Evolutionary conservation across 2,113 vertebrate species (phyloP).

Genomic region (Pelodiscus sinensis): DNA sequence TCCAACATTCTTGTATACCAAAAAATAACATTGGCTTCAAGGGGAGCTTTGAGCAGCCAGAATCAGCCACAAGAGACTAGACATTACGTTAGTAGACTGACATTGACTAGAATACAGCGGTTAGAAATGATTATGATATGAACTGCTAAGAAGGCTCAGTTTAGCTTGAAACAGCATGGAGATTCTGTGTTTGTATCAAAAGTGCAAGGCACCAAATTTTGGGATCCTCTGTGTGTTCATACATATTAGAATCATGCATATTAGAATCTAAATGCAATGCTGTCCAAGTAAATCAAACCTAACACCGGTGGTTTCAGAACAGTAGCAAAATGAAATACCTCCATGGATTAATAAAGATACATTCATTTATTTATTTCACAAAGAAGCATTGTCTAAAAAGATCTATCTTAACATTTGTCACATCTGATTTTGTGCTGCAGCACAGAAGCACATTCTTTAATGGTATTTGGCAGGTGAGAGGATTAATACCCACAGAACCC

Average conservation of each 20-base stretch:
- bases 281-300: constrained; percentile 52
- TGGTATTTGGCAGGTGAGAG: rapidly evolving
- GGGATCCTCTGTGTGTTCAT: not conserved
- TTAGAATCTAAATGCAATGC: constrained; percentile 29
- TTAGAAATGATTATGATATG: not conserved
- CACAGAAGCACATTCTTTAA: not conserved
- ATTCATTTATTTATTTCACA: not conserved
- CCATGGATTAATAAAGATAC: not conserved
- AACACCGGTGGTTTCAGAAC: constrained; percentile 30
- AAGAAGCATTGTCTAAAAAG: constrained; percentile 25
- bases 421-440: not conserved
- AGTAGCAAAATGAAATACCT: constrained; percentile 38
- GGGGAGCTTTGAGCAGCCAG: not conserved
- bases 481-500: not conserved
- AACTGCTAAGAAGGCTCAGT: constrained; percentile 27
- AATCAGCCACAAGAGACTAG: not conserved
- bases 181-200: not conserved
- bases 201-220: not conserved
- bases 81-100: not conserved
- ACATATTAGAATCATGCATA: not conserved
- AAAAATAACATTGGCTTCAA: not conserved
- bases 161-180: not conserved
- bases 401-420: constrained; percentile 19
- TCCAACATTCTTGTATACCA: not conserved
- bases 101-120: not conserved